Evolutionary conservation across 2,797 vertebrate genomes (phyloP).

Genomic region (Cyprinella venusta): DNA sequence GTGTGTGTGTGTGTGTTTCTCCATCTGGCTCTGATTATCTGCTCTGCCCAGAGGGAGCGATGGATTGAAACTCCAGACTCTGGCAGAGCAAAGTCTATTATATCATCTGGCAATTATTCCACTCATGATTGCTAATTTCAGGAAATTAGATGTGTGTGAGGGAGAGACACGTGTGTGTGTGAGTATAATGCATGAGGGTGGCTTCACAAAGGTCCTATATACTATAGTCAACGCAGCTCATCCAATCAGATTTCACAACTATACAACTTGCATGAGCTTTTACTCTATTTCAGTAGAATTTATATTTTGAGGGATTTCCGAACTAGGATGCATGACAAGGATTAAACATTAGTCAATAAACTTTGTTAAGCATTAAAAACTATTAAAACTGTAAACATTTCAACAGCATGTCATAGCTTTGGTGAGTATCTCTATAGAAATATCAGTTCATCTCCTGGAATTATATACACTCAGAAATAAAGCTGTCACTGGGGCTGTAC

Average conservation of each 20-base stretch:
- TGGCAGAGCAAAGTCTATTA: slow-evolving; percentile 76
- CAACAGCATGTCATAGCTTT: background rate
- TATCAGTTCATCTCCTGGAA: background rate
- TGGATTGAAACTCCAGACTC: slow-evolving; percentile 80
- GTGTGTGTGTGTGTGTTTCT: background rate
- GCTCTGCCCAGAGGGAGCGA: slow-evolving; percentile 72
- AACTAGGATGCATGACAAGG: background rate
- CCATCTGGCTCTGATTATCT: slow-evolving; percentile 80
- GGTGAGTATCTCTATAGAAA: background rate
- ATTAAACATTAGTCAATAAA: background rate
- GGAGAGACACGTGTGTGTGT: background rate
- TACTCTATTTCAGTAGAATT: background rate
- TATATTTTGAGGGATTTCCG: background rate
- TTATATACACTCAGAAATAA: no score
- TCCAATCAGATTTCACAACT: background rate
- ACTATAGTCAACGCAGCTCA: background rate
- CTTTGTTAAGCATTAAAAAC: background rate
- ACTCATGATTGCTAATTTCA: slow-evolving; percentile 63
- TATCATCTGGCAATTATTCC: slow-evolving; percentile 74
- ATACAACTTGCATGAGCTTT: background rate
- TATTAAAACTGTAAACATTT: background rate
- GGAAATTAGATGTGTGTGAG: slow-evolving; percentile 56
- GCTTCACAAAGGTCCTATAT: background rate
- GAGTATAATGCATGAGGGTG: background rate
- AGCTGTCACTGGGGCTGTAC: no score